Base-by-base conservation (phyloP, 2,888 invertebrate genomes). In the Cylindroiulus punctatus region DNA sequence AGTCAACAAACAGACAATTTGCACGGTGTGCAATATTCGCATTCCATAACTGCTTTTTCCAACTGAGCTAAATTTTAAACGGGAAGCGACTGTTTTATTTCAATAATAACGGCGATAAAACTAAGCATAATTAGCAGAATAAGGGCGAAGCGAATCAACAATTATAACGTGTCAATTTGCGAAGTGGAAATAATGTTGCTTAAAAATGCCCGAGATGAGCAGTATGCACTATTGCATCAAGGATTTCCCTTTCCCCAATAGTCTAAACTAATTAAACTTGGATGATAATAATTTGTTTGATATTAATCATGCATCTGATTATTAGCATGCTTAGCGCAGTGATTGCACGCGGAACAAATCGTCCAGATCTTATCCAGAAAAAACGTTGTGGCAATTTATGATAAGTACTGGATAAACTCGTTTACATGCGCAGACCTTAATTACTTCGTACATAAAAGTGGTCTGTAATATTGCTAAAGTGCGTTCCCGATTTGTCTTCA, bases 351-450 rank as follows among this genome's bases (percentile, higher is more conserved):
- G n/a, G 57, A 57, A 57, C 57, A 19, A 57, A n/a, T 57, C 22
- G 22, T 57, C 57, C 57, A 57, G 57, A 19, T 19, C n/a, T 57
- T 57, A 57, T 57, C 7, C 4, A 36, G 5, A 52, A 57, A 57
- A n/a, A 57, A n/a, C 12, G 44, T 1, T 57, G 17, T 0, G 19
- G 47, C 47, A 47, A 47, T 47, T 47, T 47, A 47, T 47, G 7
- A 57, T n/a, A 57, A 57, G n/a, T 57, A n/a, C 57, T 57, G 1
- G 57, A 1, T 57, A 57, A 57, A 57, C 57, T 57, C 57, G 57
- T 57, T 57, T 57, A 57, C 57, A 57, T 57, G 57, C 4, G 57
- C 22, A 57, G 57, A 57, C 57, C 57, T 57, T 57, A 57, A 57
- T 57, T 57, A n/a, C 19, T 57, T 57, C 3, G 57, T 5, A 57